A percentile compares a stretch with the other conserved stretches of the same genome.
These are phyloP conservation scores for Orthonyx spaldingii DNA, from an alignment of 2,113 vertebrate genomes.

Conservation along the genomic window DNA sequence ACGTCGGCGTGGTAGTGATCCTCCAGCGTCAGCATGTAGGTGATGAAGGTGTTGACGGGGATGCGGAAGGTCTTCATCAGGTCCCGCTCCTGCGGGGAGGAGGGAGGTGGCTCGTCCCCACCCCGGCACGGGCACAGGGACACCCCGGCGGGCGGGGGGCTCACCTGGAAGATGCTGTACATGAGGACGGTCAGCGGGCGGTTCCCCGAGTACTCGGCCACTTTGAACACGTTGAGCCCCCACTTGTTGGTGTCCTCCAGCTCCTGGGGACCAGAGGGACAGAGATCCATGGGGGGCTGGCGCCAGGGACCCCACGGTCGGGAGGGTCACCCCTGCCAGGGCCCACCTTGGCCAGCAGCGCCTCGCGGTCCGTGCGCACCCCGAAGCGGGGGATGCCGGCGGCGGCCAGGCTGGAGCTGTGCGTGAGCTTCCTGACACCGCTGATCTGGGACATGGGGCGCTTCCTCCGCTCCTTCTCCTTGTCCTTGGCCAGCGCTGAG, in stretches of 20 bases:
- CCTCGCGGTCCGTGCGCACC: constrained; percentile 81
- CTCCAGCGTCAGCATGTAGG: constrained; percentile 88
- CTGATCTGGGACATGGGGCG: constrained; percentile 87
- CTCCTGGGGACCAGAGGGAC: constrained; percentile 71
- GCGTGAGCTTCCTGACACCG: constrained; percentile 77
- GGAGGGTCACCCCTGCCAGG: fast-evolving
- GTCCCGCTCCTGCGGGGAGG: constrained; percentile 77
- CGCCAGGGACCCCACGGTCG: fast-evolving
- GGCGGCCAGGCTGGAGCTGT: constrained; percentile 69
- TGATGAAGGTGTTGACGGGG: constrained; percentile 82
- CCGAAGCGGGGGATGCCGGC: constrained; percentile 85
- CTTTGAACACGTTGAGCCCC: constrained; percentile 88
- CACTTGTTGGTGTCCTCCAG: constrained; percentile 86
- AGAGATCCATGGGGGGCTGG: background rate
- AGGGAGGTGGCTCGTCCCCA: background rate
- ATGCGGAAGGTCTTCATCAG: constrained; percentile 93
- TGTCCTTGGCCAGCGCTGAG: constrained; percentile 73
- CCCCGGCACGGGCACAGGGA: fast-evolving
- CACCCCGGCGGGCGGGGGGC: fast-evolving
- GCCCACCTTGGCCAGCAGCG: constrained; percentile 80
- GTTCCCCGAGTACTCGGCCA: constrained; percentile 84
- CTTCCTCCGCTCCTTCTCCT: constrained; percentile 76
- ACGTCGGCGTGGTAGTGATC: constrained; percentile 86
- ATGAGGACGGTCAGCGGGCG: constrained; percentile 86
- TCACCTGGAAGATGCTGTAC: constrained; percentile 92